phyloP scores from a whole-genome alignment of 2,888 invertebrate species.

The Heliothis peltigera region DNA sequence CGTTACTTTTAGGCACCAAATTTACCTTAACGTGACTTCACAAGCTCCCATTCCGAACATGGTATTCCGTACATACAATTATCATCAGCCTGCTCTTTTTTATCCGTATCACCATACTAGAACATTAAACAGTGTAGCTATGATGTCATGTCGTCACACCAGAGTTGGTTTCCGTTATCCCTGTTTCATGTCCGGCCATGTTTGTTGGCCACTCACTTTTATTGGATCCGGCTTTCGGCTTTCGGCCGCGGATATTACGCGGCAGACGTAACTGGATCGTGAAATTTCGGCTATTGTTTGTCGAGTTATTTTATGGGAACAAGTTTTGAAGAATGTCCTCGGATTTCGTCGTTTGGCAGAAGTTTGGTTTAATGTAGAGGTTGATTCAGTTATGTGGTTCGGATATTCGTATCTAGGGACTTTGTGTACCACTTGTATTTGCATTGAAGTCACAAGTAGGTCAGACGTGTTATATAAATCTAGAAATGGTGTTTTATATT shows the following conservation, averaged over 20 bases:
- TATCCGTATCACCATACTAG: background rate
- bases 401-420: slow-evolving; percentile 27
- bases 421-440: slow-evolving; percentile 31
- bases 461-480: slow-evolving; percentile 25
- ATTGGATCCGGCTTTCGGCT: slow-evolving; percentile 57
- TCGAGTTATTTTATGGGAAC: slow-evolving; percentile 40
- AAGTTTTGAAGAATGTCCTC: slow-evolving; percentile 48
- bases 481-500: slow-evolving; percentile 18
- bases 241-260: slow-evolving; percentile 50
- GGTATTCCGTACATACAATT: too few species aligned
- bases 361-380: slow-evolving; percentile 39
- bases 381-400: slow-evolving; percentile 41
- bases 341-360: slow-evolving; percentile 11
- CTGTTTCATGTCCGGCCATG: slow-evolving; percentile 38
- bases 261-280: slow-evolving; percentile 49
- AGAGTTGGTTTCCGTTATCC: slow-evolving; percentile 37
- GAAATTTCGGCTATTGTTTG: slow-evolving; percentile 52
- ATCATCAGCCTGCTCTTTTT: background rate
- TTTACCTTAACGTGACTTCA: too few species aligned
- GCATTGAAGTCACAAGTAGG: slow-evolving; percentile 31
- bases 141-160: slow-evolving; percentile 41
- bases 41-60: too few species aligned
- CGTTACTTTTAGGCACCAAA: too few species aligned
- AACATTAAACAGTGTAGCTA: slow-evolving; percentile 24
- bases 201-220: slow-evolving; percentile 61